These are phyloP conservation scores for Grapholita molesta DNA, from an alignment of 1,140 invertebrate species.

Conservation along the genomic window DNA sequence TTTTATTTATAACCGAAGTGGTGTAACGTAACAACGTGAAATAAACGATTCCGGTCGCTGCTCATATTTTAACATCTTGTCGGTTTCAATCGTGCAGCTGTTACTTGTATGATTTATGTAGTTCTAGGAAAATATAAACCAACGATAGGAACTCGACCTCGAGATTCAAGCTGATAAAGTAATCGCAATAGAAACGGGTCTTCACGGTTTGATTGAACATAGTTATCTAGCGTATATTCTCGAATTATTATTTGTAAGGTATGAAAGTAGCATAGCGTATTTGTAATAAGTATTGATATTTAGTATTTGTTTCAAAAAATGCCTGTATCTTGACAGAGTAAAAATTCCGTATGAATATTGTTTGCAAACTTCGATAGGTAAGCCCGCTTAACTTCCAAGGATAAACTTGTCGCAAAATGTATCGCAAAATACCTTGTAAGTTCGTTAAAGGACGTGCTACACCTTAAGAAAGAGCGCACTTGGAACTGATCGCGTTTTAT, in stretches of 20 bases:
- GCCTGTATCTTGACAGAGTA: no score
- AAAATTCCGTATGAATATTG: neutral
- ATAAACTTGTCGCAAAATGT: neutral
- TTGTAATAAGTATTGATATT: no score
- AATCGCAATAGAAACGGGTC: neutral
- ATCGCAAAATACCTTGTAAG: neutral
- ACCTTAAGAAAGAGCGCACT: neutral
- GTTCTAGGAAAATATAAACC: neutral
- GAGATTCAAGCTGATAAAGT: neutral
- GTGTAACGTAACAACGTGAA: constrained; percentile 54
- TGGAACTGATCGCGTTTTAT: constrained; percentile 33
- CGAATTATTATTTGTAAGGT: neutral
- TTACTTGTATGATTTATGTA: neutral
- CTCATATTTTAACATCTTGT: constrained; percentile 40
- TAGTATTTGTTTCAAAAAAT: neutral
- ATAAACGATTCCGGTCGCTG: constrained; percentile 52
- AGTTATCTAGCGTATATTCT: neutral
- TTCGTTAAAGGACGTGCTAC: neutral
- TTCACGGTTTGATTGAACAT: neutral
- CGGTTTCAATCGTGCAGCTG: constrained; percentile 25
- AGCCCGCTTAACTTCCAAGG: neutral
- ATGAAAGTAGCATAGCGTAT: no score
- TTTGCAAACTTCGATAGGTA: neutral
- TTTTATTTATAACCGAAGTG: constrained; percentile 71
- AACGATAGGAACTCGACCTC: neutral